A percentile compares a stretch with the other conserved stretches of the same genome.
These are phyloP conservation scores for Drusus annulatus DNA, from an alignment of 1,140 invertebrate species.

Conservation along the genomic window DNA sequence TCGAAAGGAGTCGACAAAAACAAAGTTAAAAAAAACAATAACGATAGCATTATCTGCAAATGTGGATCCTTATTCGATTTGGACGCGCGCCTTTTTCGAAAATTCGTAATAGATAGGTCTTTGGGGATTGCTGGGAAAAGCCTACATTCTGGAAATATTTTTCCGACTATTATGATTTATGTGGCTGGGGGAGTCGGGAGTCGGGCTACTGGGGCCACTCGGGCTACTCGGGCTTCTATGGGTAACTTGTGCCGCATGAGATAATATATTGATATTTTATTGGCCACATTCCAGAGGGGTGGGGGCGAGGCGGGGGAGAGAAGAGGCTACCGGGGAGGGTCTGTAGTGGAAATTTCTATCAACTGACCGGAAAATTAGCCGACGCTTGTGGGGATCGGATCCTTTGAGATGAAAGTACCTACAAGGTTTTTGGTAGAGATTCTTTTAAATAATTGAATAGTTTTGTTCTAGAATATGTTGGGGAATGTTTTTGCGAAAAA, in stretches of 20 bases:
- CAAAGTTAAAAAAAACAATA: too few relatives aligned
- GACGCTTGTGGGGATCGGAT: slow-evolving; percentile 16
- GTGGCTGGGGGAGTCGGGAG: background rate
- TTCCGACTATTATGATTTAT: slow-evolving; percentile 42
- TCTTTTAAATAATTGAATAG: too few relatives aligned
- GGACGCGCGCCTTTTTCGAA: slow-evolving; percentile 8
- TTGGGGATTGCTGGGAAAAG: background rate
- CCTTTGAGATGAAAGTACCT: background rate
- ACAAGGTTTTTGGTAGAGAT: too few relatives aligned
- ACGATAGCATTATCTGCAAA: too few relatives aligned
- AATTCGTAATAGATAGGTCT: slow-evolving; percentile 33
- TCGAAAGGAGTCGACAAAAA: too few relatives aligned
- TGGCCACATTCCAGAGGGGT: slow-evolving; percentile 53
- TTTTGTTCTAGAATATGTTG: too few relatives aligned
- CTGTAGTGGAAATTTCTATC: slow-evolving; percentile 44
- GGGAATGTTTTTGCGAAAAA: too few relatives aligned
- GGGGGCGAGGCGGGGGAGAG: slow-evolving; percentile 19
- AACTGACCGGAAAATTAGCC: slow-evolving; percentile 58
- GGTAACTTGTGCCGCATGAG: slow-evolving; percentile 39
- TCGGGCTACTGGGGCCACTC: too few relatives aligned
- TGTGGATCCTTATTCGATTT: too few relatives aligned
- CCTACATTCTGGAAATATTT: slow-evolving; percentile 31
- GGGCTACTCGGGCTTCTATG: slow-evolving; percentile 8
- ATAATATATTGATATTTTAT: slow-evolving; percentile 59
- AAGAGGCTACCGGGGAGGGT: slow-evolving; percentile 37